These are phyloP conservation scores for Percina caprodes DNA, from an alignment of 2,113 vertebrate genomes.

Conservation along the genomic window DNA sequence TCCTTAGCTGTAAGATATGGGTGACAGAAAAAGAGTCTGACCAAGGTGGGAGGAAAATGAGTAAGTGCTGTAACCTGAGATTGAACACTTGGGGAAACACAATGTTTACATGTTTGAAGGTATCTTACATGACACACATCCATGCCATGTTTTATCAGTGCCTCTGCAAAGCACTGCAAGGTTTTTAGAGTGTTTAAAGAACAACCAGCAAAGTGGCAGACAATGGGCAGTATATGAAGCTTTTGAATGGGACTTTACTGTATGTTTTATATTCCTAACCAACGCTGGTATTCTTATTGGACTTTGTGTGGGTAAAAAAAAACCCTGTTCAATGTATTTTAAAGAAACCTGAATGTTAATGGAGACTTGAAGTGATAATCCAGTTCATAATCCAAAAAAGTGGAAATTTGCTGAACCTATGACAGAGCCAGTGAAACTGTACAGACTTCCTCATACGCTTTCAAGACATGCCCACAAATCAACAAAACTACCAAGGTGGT, in stretches of 20 bases:
- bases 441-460: constrained; percentile 1
- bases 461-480: not conserved
- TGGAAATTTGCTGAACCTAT: not conserved
- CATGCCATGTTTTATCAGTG: not conserved
- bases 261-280: not conserved
- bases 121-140: not conserved
- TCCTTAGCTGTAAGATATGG: not conserved
- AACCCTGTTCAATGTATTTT: not conserved
- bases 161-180: constrained; percentile 3
- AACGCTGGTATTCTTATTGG: not conserved
- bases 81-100: not conserved
- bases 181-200: not conserved
- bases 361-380: not conserved
- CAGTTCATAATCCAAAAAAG: not conserved
- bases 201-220: constrained; percentile 3
- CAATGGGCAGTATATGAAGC: not conserved
- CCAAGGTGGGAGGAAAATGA: not conserved
- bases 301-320: not conserved
- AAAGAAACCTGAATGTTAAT: not conserved
- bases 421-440: constrained; percentile 1
- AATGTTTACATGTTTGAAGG: not conserved
- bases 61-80: not conserved
- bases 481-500: constrained; percentile 15
- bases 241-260: constrained; percentile 5
- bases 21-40: constrained; percentile 1